Evolutionary conservation across 1,140 invertebrate species (phyloP), one percentile per base, ranked within the genome.

Genomic region (Cotesia chilonis): DNA sequence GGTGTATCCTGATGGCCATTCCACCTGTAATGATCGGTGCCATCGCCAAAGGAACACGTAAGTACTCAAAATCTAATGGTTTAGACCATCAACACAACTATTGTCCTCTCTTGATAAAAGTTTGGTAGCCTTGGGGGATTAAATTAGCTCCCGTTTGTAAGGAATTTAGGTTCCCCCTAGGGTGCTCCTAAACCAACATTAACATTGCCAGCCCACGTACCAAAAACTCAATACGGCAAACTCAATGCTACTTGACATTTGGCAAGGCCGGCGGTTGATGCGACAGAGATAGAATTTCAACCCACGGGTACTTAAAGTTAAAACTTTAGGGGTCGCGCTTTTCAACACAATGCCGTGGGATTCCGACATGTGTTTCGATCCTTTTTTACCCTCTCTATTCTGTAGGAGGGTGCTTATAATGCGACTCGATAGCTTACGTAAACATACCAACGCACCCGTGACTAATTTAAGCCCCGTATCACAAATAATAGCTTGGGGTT

Each of bases 1-100:
- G 97, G 10, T 99, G 97, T 85, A 92, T 99, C 74, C 87, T 99
- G 66, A 98, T 98, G 96, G 96, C 97, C 38, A 94, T 99, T 77
- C 98, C 98, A 37, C 95, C 98, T 0, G 94, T 98, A 37, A 89
- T 99, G 7, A 98, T 99, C 81, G 98, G 98, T 70, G 96, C 96
- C 57, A 96, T 98, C 79, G 98, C 96, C 12, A 95, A 96, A 89
- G 94, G 94, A 68, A 98, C 97, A 78, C 90, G 97, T 98, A 86
- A 89, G 88, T 87, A 55, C 38, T 38, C 54, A 28, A 3, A 28
- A 28, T 28, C 28, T 28, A 28, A 28, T 28, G 28, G 28, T 28
- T 1, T 3, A n/a, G 37, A 36, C 38, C 7, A 55, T 59, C 47
- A 20, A 28, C 3, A 2, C 28, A 28, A 28, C 28, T 28, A 28